Conservation (phyloP, 1,140 invertebrate genomes). For the Lordiphosa stackelbergi region DNA sequence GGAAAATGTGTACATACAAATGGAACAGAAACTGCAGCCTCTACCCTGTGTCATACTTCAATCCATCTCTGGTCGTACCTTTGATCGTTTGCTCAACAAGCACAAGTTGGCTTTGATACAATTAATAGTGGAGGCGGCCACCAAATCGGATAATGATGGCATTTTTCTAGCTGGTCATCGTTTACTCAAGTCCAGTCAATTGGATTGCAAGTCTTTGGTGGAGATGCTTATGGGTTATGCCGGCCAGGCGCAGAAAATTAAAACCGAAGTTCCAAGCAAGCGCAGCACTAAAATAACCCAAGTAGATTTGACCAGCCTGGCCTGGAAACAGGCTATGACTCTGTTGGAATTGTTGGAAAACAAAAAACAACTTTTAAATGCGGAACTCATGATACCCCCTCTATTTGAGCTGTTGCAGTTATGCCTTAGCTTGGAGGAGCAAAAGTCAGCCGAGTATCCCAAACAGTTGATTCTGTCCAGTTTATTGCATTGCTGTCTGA, state of each 20-base stretch:
- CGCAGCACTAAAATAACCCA: slow-evolving; percentile 44
- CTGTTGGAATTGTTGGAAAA: slow-evolving; percentile 90
- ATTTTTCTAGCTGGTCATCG: slow-evolving; percentile 81
- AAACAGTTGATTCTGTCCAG: slow-evolving; percentile 91
- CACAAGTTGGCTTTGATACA: slow-evolving; percentile 76
- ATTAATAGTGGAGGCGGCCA: slow-evolving; percentile 78
- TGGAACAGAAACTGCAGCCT: slow-evolving; percentile 53
- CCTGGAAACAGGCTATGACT: slow-evolving; percentile 88
- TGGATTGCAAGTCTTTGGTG: slow-evolving; percentile 82
- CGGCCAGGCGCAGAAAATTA: slow-evolving; percentile 18
- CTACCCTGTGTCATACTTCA: slow-evolving; percentile 60
- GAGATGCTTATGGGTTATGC: slow-evolving; percentile 78
- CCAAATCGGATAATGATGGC: slow-evolving; percentile 79
- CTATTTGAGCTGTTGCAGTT: slow-evolving; percentile 89
- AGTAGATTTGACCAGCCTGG: slow-evolving; percentile 78
- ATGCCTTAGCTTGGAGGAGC: slow-evolving; percentile 88
- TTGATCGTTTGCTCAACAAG: slow-evolving; percentile 77
- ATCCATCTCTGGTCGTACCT: slow-evolving; percentile 80
- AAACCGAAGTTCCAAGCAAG: slow-evolving; percentile 11
- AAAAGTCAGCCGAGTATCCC: slow-evolving; percentile 90
- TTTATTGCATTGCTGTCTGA: slow-evolving; percentile 85
- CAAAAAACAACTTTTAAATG: slow-evolving; percentile 84
- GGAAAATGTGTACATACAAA: slow-evolving; percentile 43
- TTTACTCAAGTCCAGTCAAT: slow-evolving; percentile 83
- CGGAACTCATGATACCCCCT: slow-evolving; percentile 82